Base-by-base conservation (phyloP, 2,797 vertebrate species). In the Liparis tanakae region DNA sequence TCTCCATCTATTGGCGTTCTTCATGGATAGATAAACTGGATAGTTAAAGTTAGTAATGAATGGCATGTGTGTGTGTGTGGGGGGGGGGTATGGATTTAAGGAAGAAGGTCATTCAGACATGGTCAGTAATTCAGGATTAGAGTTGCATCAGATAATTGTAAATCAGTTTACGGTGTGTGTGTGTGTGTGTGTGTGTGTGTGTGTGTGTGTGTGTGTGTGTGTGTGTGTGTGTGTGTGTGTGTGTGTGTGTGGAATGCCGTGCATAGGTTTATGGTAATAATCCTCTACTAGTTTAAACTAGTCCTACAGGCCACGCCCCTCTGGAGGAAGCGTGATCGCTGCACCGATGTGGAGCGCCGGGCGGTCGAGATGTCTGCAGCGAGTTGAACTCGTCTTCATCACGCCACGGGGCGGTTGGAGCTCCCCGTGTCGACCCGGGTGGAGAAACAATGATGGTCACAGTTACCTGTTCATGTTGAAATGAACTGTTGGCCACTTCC, bases 21-120 rank as follows among this genome's bases (percentile, higher is more conserved):
- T 51, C 53, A 65, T 64, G 43, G 34, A 58, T 58, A 58, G 79
- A 85, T 86, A 78, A 78, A 78, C 63, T 76, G 76, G 55, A 63
- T 67, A 66, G 83, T 80, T 86, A 62, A 80, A 69, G 66, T 50
- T 69, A 34, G 63, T 80, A 81, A 85, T 80, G 44, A 76, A 67
- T 72, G 72, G 60, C 83, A 81, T 83, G 69, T 88, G 84, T 85
- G n/a, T n/a, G n/a, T n/a, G n/a, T n/a, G n/a, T n/a, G n/a, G n/a
- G n/a, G 67, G 68, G 71, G 30, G 22, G 57, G 58, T 67, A 46
- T 48, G 8, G 18, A 8, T 36, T 46, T 53, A 36, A 72, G 55
- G 44, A 62, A 57, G 6, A 65, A 53, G 60, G 15, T 62, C 22
- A 39, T 66, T 61, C 36, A 54, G 33, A 78, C 22, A 39, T 37